Conservation (phyloP, 2,797 vertebrate species). For the Rhinella marina region DNA sequence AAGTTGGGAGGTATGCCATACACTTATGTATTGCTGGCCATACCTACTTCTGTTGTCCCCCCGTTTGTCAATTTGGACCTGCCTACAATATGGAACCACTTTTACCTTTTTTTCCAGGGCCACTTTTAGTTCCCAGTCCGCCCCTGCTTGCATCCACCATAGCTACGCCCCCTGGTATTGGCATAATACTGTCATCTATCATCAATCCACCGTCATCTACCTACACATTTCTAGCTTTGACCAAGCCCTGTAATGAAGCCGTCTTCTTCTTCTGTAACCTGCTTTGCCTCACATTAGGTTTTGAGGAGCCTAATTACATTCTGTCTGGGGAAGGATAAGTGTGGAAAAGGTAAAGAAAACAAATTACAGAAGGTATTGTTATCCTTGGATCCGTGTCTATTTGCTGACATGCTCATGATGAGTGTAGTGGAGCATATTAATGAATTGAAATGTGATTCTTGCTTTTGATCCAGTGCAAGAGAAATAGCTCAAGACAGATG, state of each 20-base stretch:
- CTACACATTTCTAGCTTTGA: background rate
- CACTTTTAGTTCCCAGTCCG: too few relatives aligned
- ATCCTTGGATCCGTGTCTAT: constrained; percentile 18
- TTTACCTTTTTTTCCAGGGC: too few relatives aligned
- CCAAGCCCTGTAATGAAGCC: background rate
- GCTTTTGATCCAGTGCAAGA: constrained; percentile 9
- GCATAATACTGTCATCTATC: too few relatives aligned
- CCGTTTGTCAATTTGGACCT: too few relatives aligned
- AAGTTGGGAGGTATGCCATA: too few relatives aligned
- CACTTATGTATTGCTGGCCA: too few relatives aligned
- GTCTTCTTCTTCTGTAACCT: constrained; percentile 1
- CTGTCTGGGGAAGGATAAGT: constrained; percentile 33
- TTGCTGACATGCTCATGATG: constrained; percentile 29
- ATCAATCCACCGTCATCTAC: too few relatives aligned
- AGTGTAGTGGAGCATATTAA: background rate
- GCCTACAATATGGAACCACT: too few relatives aligned
- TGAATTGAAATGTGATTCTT: constrained; percentile 9
- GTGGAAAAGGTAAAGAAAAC: constrained; percentile 25
- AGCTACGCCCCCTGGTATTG: too few relatives aligned
- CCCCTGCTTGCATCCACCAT: too few relatives aligned
- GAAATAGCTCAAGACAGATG: constrained; percentile 12
- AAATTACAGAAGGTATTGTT: constrained; percentile 26
- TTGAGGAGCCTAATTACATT: constrained; percentile 39
- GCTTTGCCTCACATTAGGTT: constrained; percentile 9
- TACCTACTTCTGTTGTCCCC: too few relatives aligned